Base-by-base conservation (phyloP, 2,888 invertebrate species). In the Xestia ashworthii region DNA sequence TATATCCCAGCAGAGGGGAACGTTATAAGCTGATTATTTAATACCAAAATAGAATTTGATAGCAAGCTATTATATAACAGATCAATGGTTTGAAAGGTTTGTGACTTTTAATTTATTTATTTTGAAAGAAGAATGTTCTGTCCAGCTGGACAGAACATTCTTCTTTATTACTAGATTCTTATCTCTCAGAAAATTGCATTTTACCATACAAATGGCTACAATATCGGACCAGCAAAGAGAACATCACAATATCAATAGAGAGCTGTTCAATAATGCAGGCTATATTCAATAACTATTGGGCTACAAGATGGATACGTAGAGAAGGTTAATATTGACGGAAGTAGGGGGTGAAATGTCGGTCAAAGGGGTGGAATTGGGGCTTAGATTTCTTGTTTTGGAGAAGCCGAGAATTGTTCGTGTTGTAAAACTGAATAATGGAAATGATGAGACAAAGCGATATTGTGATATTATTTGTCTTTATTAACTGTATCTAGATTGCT, bases 201-300 rank as follows among this genome's bases (percentile, higher is more conserved):
- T 80, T 81, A 32, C 48, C 68, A 65, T 64, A 64, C 32, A 75
- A 75, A 75, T 65, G 69, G 69, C 46, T 32, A 69, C 50, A 81
- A 69, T 80, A 74, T 80, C 50, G 0, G 11, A 25, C 1, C 16
- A 14, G 16, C 12, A 8, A 70, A 58, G 41, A n/a, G 53, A 67
- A 53, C n/a, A 80, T 69, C 46, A 32, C 22, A 67, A 62, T 32
- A 71, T 62, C 53, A 76, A 81, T 55, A 67, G 55, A n/a, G 32
- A 62, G 5, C 55, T 71, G 70, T 19, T 81, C 76, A 76, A 71
- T 71, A 62, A 81, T 70, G 60, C 71, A 76, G 32, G 50, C 64
- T 50, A 46, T 25, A 14, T 32, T 8, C n/a, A 41, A 60, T 67
- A 60, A 53, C 53, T 71, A 62, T 25, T 50, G 25, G 22, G 53